phyloP scores from a whole-genome alignment of 2,797 vertebrate genomes.

The Poliocrania exsul region DNA sequence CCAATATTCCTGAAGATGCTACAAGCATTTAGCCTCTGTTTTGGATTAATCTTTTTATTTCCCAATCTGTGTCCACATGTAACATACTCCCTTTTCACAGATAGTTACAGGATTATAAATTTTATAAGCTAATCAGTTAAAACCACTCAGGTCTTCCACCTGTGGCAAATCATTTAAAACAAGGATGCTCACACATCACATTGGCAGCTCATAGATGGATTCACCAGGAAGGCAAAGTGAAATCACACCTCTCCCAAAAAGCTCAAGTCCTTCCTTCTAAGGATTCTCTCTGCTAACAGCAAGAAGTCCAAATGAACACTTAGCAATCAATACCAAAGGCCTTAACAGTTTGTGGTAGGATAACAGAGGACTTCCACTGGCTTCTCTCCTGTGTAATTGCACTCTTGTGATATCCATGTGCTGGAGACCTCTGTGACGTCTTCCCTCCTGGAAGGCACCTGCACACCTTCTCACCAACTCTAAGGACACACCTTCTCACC shows the following conservation, averaged over 20 bases:
- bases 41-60: neutral
- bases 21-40: neutral
- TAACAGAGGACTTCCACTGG: neutral
- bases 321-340: neutral
- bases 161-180: neutral
- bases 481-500: neutral
- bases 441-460: neutral
- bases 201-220: neutral
- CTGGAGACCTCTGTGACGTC: neutral
- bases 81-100: neutral
- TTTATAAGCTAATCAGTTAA: neutral
- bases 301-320: neutral
- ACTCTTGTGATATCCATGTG: neutral
- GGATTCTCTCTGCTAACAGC: neutral
- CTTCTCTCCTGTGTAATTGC: neutral
- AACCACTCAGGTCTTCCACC: neutral
- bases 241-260: neutral
- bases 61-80: accelerated
- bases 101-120: neutral
- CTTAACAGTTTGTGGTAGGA: neutral
- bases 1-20: neutral
- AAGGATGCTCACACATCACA: neutral
- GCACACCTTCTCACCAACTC: neutral
- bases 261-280: neutral
- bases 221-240: neutral